phyloP scores from a whole-genome alignment of 2,113 vertebrate species.

The Rhizomys pruinosus region DNA sequence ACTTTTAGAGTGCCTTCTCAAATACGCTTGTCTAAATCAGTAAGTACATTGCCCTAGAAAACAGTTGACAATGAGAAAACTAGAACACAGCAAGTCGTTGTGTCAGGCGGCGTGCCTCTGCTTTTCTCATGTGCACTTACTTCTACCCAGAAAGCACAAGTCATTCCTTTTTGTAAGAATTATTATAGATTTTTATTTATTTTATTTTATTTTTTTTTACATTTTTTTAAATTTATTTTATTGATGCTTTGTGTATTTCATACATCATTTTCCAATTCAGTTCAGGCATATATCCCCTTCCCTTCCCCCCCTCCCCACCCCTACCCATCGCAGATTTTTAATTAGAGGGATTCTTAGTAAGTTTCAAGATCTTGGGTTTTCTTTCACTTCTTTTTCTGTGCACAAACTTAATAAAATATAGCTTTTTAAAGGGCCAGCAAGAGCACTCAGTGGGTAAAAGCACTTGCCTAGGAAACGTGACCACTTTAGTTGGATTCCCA shows the following conservation, averaged over 20 bases:
- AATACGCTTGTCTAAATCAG: constrained; percentile 80
- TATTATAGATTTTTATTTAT: no score
- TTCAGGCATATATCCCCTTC: no score
- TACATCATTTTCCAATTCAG: no score
- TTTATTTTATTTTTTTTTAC: no score
- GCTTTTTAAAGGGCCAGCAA: neutral
- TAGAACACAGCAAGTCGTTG: constrained; percentile 70
- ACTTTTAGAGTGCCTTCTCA: constrained; percentile 82
- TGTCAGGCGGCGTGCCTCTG: constrained; percentile 55
- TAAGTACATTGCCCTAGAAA: constrained; percentile 76
- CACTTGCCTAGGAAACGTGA: neutral
- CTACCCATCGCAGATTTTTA: constrained; percentile 2
- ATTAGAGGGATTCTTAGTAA: constrained; percentile 12
- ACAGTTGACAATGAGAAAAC: constrained; percentile 75
- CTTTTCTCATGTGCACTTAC: neutral
- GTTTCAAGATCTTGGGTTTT: constrained; percentile 48
- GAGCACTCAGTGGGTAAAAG: neutral
- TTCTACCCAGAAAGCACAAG: constrained; percentile 46
- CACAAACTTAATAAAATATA: neutral
- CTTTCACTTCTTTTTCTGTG: constrained; percentile 24
- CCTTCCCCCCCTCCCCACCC: no score
- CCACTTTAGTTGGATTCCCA: neutral
- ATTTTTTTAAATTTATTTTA: no score
- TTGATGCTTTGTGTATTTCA: no score
- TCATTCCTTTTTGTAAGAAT: constrained; percentile 5